A percentile compares a stretch with the other conserved stretches of the same genome.
Conservation (phyloP, 2,888 invertebrate species). For the Sesia bembeciformis region DNA sequence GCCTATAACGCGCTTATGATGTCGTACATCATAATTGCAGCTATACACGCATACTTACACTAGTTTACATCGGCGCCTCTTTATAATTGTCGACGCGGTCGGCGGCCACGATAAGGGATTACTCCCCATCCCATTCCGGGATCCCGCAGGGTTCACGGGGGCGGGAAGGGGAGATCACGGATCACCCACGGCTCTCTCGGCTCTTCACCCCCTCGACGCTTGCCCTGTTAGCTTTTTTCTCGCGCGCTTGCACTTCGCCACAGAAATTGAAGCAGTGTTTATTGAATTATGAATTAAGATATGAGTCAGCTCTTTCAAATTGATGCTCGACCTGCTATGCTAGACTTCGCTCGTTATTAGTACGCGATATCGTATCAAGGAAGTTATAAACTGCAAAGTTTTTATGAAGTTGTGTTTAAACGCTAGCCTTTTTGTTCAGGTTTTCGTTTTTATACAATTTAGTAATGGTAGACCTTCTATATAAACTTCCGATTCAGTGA, state of each 20-base stretch:
- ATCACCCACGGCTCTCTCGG: constrained; percentile 11
- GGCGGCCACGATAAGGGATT: constrained; percentile 59
- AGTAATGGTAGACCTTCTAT: background rate
- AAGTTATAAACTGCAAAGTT: background rate
- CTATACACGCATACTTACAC: constrained; percentile 18
- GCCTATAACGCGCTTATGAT: too few species aligned
- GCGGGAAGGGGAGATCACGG: constrained; percentile 10
- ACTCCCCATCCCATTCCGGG: constrained; percentile 26
- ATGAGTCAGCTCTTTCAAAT: constrained; percentile 24
- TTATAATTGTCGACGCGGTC: constrained; percentile 62
- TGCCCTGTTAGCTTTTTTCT: constrained; percentile 52
- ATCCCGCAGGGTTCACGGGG: constrained; percentile 11
- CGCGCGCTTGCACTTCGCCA: constrained; percentile 56
- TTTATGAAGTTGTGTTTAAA: background rate
- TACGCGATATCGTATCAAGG: background rate
- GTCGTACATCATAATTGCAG: background rate
- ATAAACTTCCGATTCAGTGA: background rate
- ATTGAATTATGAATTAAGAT: constrained; percentile 67
- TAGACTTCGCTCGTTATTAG: constrained; percentile 8
- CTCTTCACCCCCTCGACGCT: constrained; percentile 17
- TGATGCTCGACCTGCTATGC: constrained; percentile 4
- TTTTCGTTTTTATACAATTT: background rate
- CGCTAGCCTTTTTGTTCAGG: constrained; percentile 2
- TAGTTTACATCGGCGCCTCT: constrained; percentile 44
- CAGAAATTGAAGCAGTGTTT: constrained; percentile 36